phyloP scores from a whole-genome alignment of 2,113 vertebrate genomes.

The Papio anubis region DNA sequence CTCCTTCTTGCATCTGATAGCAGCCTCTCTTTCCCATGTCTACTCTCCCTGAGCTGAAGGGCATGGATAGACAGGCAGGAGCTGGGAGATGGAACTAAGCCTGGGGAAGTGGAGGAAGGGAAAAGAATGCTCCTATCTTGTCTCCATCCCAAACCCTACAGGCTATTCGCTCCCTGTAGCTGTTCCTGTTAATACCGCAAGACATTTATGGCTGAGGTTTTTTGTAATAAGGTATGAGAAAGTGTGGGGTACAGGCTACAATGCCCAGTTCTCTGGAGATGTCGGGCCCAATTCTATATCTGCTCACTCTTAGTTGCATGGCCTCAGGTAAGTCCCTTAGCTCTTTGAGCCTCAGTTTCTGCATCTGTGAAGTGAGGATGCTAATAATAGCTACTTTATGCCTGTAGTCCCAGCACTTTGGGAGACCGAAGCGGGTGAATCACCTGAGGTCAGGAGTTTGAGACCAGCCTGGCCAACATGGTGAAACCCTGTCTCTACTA shows the following conservation, averaged over 20 bases:
- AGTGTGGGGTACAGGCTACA: not conserved
- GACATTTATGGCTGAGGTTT: not conserved
- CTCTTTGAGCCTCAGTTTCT: not conserved
- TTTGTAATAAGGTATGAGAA: no score
- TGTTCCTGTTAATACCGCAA: not conserved
- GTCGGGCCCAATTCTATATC: fast-evolving
- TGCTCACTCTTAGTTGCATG: not conserved
- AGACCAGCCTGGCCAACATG: no score
- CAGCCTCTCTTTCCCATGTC: not conserved
- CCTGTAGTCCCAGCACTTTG: no score
- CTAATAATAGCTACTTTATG: not conserved
- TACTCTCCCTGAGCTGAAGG: not conserved
- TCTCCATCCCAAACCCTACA: not conserved
- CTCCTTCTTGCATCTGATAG: fast-evolving
- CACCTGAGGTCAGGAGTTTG: no score
- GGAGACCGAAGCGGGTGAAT: no score
- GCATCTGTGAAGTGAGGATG: not conserved
- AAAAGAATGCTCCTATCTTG: not conserved
- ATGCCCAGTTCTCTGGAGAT: not conserved
- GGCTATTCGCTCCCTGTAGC: not conserved
- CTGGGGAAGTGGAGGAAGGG: not conserved
- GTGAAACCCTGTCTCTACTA: no score
- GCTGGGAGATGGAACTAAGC: fast-evolving
- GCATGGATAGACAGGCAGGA: not conserved
- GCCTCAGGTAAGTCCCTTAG: not conserved